A percentile compares a stretch with the other conserved stretches of the same genome.
Conservation (phyloP, 2,888 invertebrate species). For the Acleris cristana region DNA sequence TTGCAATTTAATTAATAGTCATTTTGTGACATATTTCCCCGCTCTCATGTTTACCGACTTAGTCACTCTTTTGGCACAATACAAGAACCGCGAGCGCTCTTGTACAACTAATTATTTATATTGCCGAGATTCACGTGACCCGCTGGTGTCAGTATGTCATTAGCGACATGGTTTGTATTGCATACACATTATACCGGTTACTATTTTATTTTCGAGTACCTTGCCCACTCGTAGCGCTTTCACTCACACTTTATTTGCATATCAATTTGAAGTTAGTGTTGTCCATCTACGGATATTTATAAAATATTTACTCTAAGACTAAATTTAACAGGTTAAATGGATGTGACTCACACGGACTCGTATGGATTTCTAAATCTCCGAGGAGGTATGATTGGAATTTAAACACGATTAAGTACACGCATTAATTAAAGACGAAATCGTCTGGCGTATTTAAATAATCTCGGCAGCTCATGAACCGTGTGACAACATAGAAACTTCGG, state of each 20-base stretch:
- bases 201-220: conserved; percentile 53
- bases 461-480: conserved; percentile 30
- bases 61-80: too few species aligned
- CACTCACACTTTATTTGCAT: conserved; percentile 57
- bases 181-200: conserved; percentile 48
- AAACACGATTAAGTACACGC: conserved; percentile 14
- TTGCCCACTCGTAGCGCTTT: conserved; percentile 51
- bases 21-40: too few species aligned
- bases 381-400: conserved; percentile 10
- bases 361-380: conserved; percentile 5
- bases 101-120: not conserved
- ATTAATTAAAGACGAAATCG: conserved; percentile 16
- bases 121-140: conserved; percentile 33
- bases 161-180: conserved; percentile 41
- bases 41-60: too few species aligned
- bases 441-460: conserved; percentile 25
- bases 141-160: conserved; percentile 48
- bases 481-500: conserved; percentile 39
- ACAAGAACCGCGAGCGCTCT: not conserved
- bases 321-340: conserved; percentile 16
- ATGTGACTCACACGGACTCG: not conserved
- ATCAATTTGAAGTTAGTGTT: conserved; percentile 39
- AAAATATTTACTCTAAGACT: not conserved
- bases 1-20: too few species aligned
- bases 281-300: conserved; percentile 29